phyloP scores from a whole-genome alignment of 2,888 invertebrate species.

The Trichopoda pennipes region DNA sequence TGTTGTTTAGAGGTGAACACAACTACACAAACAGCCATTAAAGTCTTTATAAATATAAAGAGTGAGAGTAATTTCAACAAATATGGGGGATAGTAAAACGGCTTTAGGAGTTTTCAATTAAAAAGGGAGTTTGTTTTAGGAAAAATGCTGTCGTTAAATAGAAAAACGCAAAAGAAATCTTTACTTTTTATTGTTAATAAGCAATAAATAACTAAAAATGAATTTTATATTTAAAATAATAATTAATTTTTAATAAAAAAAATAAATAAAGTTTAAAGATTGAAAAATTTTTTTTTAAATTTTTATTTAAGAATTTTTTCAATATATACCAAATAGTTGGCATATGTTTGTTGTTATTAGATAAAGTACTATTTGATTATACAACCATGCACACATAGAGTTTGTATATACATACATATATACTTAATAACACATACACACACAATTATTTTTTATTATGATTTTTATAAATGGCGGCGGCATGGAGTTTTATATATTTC shows the following conservation, averaged over 20 bases:
- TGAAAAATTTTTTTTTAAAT: not conserved
- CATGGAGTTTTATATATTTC: slow-evolving; percentile 40
- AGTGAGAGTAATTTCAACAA: slow-evolving; percentile 60
- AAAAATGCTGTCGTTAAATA: not conserved
- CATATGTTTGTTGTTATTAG: slow-evolving; percentile 3
- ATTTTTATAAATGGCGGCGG: slow-evolving; percentile 54
- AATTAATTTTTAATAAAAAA: not conserved
- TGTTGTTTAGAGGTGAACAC: slow-evolving; percentile 1
- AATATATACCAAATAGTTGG: not conserved
- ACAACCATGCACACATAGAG: not conserved
- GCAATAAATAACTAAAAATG: not conserved
- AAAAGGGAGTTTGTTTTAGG: slow-evolving; percentile 18
- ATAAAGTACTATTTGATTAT: not conserved
- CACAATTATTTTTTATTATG: slow-evolving; percentile 26
- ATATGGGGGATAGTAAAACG: slow-evolving; percentile 53
- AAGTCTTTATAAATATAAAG: slow-evolving; percentile 27
- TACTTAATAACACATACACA: slow-evolving; percentile 10
- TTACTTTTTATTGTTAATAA: not conserved
- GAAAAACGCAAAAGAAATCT: not conserved
- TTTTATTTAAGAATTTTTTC: not conserved
- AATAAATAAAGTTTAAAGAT: not conserved
- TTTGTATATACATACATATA: slow-evolving; percentile 2
- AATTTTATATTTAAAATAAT: not conserved
- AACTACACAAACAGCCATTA: slow-evolving; percentile 31
- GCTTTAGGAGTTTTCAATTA: not conserved